These are phyloP conservation scores for Parnassius orleans DNA, from an alignment of 2,888 invertebrate species.

Conservation along the genomic window DNA sequence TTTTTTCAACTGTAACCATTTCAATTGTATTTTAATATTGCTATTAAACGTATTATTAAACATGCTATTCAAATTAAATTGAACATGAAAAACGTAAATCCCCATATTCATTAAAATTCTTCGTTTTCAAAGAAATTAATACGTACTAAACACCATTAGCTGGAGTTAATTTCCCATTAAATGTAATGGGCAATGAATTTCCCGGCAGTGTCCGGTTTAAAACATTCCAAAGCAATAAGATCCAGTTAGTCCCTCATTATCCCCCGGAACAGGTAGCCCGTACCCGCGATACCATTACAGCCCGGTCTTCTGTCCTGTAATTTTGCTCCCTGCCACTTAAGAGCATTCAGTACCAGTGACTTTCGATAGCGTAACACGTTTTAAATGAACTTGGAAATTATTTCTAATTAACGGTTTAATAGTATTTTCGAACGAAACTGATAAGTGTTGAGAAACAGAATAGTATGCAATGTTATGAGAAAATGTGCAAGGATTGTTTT, in stretches of 20 bases:
- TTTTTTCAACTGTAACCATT: too few relatives aligned
- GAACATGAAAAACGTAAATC: too few relatives aligned
- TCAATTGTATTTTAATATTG: too few relatives aligned
- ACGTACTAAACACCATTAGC: conserved; percentile 14
- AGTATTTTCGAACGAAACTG: conserved; percentile 12
- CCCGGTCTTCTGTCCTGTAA: conserved; percentile 43
- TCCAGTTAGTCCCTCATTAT: conserved; percentile 66
- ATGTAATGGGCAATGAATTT: conserved; percentile 32
- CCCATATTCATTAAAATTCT: too few relatives aligned
- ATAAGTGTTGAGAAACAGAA: background rate
- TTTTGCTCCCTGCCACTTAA: conserved; percentile 42
- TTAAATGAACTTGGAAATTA: conserved; percentile 34
- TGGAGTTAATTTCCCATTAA: conserved; percentile 24
- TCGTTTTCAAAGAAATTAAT: background rate
- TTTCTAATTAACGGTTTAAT: conserved; percentile 30
- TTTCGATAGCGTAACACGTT: conserved; percentile 40
- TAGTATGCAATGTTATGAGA: background rate
- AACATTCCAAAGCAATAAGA: conserved; percentile 55
- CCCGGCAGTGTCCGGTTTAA: conserved; percentile 29
- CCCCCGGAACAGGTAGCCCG: conserved; percentile 57
- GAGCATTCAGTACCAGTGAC: conserved; percentile 43
- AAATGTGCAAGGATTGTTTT: too few relatives aligned
- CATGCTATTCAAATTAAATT: too few relatives aligned
- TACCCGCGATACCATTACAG: conserved; percentile 42
- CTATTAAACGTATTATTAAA: too few relatives aligned